Evolutionary conservation across 2,113 vertebrate genomes (phyloP).

Genomic region (Poicephalus meyeri): DNA sequence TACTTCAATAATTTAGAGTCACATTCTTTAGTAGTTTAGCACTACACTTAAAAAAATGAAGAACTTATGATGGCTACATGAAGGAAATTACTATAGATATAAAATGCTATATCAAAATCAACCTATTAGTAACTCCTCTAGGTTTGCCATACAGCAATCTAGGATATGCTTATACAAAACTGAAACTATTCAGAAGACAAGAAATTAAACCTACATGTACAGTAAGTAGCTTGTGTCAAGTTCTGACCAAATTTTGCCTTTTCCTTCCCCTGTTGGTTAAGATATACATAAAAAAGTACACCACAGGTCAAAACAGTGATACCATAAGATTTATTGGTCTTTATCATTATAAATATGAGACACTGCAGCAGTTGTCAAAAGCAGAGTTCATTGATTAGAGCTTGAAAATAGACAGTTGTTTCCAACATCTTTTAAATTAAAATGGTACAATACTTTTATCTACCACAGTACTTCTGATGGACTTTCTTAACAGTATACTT

Average conservation of each 20-base stretch:
- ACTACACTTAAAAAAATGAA: not conserved
- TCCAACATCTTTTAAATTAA: not conserved
- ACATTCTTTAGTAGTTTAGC: not conserved
- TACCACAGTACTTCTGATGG: not conserved
- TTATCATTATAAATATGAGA: not conserved
- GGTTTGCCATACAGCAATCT: not conserved
- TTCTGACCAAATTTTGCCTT: not conserved
- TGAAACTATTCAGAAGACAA: not conserved
- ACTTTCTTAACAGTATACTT: not conserved
- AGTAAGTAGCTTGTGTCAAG: not conserved
- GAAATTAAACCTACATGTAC: not conserved
- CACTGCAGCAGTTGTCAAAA: not conserved
- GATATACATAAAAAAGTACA: not conserved
- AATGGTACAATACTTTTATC: not conserved
- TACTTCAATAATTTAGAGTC: not conserved
- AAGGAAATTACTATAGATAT: not conserved
- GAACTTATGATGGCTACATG: not conserved
- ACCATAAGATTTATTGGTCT: not conserved
- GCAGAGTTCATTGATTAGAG: not conserved
- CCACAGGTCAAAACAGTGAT: not conserved
- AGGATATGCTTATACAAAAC: not conserved
- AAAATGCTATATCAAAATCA: not conserved
- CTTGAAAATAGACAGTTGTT: not conserved
- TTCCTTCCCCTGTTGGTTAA: not conserved
- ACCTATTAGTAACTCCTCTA: not conserved